These are phyloP conservation scores for Hirtodrosophila duncani DNA, from an alignment of 2,888 invertebrate genomes.

Conservation along the genomic window DNA sequence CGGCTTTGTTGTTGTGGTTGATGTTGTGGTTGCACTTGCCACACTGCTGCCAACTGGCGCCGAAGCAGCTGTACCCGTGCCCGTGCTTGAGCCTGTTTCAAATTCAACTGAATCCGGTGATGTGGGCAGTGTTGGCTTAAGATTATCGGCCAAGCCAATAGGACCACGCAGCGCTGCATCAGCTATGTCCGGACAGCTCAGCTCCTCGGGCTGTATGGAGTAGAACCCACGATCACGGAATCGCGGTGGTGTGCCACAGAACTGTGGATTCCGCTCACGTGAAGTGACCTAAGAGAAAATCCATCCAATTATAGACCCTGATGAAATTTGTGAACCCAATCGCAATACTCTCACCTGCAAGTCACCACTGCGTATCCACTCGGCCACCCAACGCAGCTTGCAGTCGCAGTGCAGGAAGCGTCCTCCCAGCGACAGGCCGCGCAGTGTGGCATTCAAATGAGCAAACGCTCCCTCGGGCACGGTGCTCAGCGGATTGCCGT, in stretches of 20 bases:
- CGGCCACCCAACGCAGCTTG: slow-evolving; percentile 90
- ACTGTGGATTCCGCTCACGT: slow-evolving; percentile 93
- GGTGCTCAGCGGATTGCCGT: slow-evolving; percentile 92
- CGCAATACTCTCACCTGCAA: slow-evolving; percentile 82
- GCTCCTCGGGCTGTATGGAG: slow-evolving; percentile 88
- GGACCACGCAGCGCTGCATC: slow-evolving; percentile 80
- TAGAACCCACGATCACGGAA: slow-evolving; percentile 91
- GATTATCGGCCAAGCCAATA: slow-evolving; percentile 77
- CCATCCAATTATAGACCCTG: too few species aligned
- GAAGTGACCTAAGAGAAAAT: slow-evolving; percentile 83
- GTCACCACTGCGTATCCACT: slow-evolving; percentile 92
- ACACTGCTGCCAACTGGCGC: slow-evolving; percentile 35
- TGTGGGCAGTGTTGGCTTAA: slow-evolving; percentile 74
- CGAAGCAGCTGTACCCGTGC: slow-evolving; percentile 35
- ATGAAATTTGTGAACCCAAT: neutral
- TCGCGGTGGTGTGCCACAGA: slow-evolving; percentile 90
- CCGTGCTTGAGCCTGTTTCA: slow-evolving; percentile 44
- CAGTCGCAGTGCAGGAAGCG: slow-evolving; percentile 93
- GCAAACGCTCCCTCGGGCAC: slow-evolving; percentile 88
- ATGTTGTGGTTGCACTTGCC: slow-evolving; percentile 37
- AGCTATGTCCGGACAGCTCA: slow-evolving; percentile 80
- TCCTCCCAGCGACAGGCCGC: slow-evolving; percentile 92
- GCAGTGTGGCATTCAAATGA: slow-evolving; percentile 88
- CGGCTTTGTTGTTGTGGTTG: slow-evolving; percentile 31
- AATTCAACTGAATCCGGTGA: slow-evolving; percentile 47